Conservation (phyloP, 1,140 invertebrate species). For the Drosophila albomicans region DNA sequence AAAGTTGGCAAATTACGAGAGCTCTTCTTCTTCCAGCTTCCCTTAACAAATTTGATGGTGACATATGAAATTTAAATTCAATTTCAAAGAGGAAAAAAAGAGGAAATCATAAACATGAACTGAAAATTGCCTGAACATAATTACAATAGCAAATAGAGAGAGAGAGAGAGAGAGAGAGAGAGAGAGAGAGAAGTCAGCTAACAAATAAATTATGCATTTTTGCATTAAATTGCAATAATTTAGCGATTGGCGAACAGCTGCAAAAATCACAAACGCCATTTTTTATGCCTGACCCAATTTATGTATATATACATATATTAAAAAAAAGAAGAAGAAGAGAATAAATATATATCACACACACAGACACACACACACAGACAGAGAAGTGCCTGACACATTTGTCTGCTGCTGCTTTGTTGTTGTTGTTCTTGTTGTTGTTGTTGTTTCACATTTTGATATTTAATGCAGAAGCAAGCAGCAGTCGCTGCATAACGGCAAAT, state of each 20-base stretch:
- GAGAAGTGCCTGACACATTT: conserved; percentile 35
- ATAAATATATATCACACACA: conserved; percentile 11
- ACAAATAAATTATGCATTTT: conserved; percentile 60
- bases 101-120: conserved; percentile 63
- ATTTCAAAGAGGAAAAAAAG: conserved; percentile 42
- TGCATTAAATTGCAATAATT: conserved; percentile 48
- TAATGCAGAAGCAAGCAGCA: conserved; percentile 33
- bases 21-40: neutral
- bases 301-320: conserved; percentile 11
- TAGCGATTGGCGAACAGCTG: conserved; percentile 37
- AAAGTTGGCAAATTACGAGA: conserved; percentile 17
- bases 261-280: conserved; percentile 32
- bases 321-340: neutral
- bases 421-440: conserved; percentile 14
- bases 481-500: conserved; percentile 65
- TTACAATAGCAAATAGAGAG: conserved; percentile 10
- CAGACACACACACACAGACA: neutral
- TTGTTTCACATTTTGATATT: conserved; percentile 52
- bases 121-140: conserved; percentile 46
- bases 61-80: conserved; percentile 68
- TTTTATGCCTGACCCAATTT: conserved; percentile 44
- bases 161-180: too few relatives aligned
- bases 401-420: conserved; percentile 4
- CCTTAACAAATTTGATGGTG: conserved; percentile 30
- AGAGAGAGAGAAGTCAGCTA: neutral